These are phyloP conservation scores for Drosophila lowei DNA, from an alignment of 1,140 invertebrate species.

Conservation along the genomic window DNA sequence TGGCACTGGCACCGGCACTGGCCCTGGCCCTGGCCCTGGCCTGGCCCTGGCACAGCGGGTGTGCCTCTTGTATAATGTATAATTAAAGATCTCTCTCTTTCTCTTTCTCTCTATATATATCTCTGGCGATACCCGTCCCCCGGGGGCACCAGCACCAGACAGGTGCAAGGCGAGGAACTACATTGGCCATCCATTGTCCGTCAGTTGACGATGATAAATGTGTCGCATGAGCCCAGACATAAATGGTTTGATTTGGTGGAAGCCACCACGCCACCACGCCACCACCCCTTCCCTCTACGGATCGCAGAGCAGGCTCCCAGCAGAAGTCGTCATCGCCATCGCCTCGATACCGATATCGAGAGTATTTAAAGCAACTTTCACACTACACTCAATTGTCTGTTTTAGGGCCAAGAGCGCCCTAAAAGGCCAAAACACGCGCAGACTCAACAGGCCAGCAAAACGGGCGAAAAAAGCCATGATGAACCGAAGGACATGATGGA, in stretches of 20 bases:
- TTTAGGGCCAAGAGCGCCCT: slow-evolving; percentile 65
- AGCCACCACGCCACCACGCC: slow-evolving; percentile 9
- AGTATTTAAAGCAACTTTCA: slow-evolving; percentile 81
- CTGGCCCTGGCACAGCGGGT: slow-evolving; percentile 68
- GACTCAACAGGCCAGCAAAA: slow-evolving; percentile 26
- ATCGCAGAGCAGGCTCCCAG: too few relatives aligned
- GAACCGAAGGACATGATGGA: background rate
- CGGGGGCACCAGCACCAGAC: slow-evolving; percentile 48
- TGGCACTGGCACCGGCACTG: slow-evolving; percentile 38
- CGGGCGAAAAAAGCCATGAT: slow-evolving; percentile 16
- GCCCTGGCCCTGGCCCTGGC: too few relatives aligned
- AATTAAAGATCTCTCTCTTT: slow-evolving; percentile 55
- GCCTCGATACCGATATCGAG: slow-evolving; percentile 43
- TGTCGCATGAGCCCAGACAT: slow-evolving; percentile 66
- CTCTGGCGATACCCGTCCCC: background rate
- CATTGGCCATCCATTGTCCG: slow-evolving; percentile 9
- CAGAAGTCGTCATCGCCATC: slow-evolving; percentile 29
- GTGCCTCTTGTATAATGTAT: slow-evolving; percentile 59
- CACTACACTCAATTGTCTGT: slow-evolving; percentile 74
- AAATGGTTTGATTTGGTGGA: slow-evolving; percentile 78
- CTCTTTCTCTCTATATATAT: background rate
- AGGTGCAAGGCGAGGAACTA: slow-evolving; percentile 52
- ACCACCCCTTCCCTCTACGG: background rate
- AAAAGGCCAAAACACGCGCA: slow-evolving; percentile 77
- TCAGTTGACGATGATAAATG: slow-evolving; percentile 77